Evolutionary conservation across 2,888 invertebrate species (phyloP).

Genomic region (Drosophila subsilvestris): DNA sequence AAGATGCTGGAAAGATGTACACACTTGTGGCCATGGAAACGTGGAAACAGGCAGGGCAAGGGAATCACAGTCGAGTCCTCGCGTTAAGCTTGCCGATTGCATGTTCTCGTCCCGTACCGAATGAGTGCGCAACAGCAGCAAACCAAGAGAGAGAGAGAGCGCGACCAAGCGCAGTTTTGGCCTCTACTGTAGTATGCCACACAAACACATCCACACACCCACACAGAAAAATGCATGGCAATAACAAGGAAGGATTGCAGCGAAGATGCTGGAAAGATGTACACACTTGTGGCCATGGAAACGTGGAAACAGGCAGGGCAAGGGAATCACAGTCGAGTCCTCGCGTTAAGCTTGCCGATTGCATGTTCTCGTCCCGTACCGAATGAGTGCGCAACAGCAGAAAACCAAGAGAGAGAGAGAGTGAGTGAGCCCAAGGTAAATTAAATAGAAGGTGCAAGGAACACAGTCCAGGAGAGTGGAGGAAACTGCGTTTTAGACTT

Average conservation of each 20-base stretch:
- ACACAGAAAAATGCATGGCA: not conserved
- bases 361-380: not conserved
- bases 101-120: not conserved
- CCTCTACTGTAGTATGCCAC: not conserved
- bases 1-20: not conserved
- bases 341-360: conserved; percentile 1
- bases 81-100: conserved; percentile 1
- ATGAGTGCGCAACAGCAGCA: not conserved
- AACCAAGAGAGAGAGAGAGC: not conserved
- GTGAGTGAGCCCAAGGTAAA: not conserved
- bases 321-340: not conserved
- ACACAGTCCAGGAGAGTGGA: no score
- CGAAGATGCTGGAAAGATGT: not conserved
- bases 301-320: conserved; percentile 4
- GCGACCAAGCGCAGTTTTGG: no score
- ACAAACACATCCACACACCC: not conserved
- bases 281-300: not conserved
- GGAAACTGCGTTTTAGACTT: not conserved
- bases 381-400: not conserved
- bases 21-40: conserved; percentile 1
- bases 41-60: conserved; percentile 1
- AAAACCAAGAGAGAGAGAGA: not conserved
- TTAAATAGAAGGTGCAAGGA: no score
- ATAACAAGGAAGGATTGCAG: not conserved
- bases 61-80: not conserved